Base-by-base conservation (phyloP, 2,888 invertebrate species). In the Leptinotarsa tumamoca region DNA sequence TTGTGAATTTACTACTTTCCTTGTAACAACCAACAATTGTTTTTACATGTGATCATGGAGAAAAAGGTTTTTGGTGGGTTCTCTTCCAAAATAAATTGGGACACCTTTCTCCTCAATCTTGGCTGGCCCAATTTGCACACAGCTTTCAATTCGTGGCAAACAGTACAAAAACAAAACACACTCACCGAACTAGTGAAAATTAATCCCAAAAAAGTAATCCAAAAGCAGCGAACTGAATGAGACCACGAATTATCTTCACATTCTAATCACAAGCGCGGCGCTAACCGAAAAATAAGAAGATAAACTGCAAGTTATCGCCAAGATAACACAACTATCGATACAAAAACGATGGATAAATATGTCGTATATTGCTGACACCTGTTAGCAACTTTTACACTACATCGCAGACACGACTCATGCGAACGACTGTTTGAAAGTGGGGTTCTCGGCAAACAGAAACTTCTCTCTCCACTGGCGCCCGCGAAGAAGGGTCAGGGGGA, bases 341-440 rank as follows among this genome's bases (percentile, higher is more conserved):
- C 71, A 75, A 75, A 71, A 71, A 71, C 71, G 74, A 75, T 68
- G 63, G 67, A 71, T 21, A 21, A 21, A 21, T 67, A 74, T 58
- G 68, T 71, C 70, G 71, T 71, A 75, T 61, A 58, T 61, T 21
- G 71, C 77, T 75, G 74, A 79, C 81, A 81, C 81, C 81, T 81
- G 81, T 79, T 81, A 80, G 79, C 76, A 43, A 71, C 74, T 71
- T 75, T 79, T 78, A 71, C 79, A 73, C 81, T 75, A 77, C 81
- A 81, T 81, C 78, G 43, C 56, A 71, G 81, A 79, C 80, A 79
- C 80, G 78, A 80, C 75, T 80, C 81, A 77, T 78, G 77, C 76
- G 77, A 78, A 72, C 74, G 77, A 81, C 81, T 81, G 76, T 73
- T 76, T 68, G 81, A 82, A 81, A 82, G 82, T 82, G 80, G 80